Evolutionary conservation across 2,888 invertebrate genomes (phyloP).

Genomic region (Flexamia atlantica): DNA sequence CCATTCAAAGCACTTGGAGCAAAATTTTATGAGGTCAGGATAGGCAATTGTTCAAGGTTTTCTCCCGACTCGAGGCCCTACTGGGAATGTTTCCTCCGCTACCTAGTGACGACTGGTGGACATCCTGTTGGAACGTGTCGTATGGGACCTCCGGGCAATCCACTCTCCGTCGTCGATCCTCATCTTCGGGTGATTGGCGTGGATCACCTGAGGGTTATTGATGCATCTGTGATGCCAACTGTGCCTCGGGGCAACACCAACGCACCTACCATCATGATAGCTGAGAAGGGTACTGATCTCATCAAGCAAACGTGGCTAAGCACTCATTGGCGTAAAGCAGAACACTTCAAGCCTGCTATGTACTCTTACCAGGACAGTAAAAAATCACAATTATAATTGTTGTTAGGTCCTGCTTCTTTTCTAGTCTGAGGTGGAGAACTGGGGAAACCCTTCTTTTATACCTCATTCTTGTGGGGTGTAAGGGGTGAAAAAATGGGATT

Average conservation of each 20-base stretch:
- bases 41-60: conserved; percentile 77
- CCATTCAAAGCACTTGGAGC: conserved; percentile 68
- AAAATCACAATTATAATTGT: no score
- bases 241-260: conserved; percentile 79
- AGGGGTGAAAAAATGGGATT: no score
- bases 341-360: not conserved
- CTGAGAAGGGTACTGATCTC: conserved; percentile 72
- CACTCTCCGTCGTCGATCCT: conserved; percentile 76
- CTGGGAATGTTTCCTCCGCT: conserved; percentile 79
- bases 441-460: no score
- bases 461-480: no score
- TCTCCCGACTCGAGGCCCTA: conserved; percentile 72
- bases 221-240: conserved; percentile 77
- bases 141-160: conserved; percentile 77
- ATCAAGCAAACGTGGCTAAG: conserved; percentile 69
- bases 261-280: conserved; percentile 77
- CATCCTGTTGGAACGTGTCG: conserved; percentile 84
- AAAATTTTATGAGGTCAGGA: conserved; percentile 76
- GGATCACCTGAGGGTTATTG: conserved; percentile 77
- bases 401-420: no score
- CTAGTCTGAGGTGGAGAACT: no score
- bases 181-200: conserved; percentile 78
- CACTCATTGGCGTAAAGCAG: not conserved
- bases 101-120: conserved; percentile 78
- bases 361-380: no score